Conservation (phyloP, 2,888 invertebrate species). For the Molanna angustata region DNA sequence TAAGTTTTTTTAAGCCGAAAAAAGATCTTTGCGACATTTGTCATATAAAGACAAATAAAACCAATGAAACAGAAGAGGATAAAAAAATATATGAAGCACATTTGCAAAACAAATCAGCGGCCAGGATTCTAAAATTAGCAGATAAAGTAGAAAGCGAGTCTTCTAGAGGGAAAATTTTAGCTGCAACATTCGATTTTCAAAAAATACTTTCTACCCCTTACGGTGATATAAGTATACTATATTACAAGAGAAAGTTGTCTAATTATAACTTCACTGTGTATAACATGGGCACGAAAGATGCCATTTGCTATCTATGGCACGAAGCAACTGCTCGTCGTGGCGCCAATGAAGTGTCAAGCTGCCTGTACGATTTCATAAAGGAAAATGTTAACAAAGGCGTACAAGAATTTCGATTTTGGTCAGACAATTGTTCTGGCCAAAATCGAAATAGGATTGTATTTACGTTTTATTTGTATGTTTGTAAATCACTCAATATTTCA, state of each 20-base stretch:
- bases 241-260: not conserved
- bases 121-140: not conserved
- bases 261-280: not conserved
- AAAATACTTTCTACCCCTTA: not conserved
- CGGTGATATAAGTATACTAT: not conserved
- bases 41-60: not conserved
- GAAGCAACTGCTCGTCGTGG: not conserved
- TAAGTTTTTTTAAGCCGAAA: not conserved
- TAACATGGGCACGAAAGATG: not conserved
- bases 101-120: not conserved
- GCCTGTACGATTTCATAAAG: not conserved
- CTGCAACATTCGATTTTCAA: conserved; percentile 1
- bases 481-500: not conserved
- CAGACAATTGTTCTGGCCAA: conserved; percentile 4
- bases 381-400: not conserved
- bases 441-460: conserved; percentile 1
- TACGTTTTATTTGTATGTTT: not conserved
- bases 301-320: not conserved
- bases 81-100: not conserved
- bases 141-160: not conserved
- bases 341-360: not conserved
- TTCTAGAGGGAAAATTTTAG: not conserved
- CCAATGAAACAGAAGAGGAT: not conserved
- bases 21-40: not conserved
- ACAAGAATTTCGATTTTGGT: not conserved